phyloP scores from a whole-genome alignment of 2,797 vertebrate genomes.

The Limnodromus scolopaceus region DNA sequence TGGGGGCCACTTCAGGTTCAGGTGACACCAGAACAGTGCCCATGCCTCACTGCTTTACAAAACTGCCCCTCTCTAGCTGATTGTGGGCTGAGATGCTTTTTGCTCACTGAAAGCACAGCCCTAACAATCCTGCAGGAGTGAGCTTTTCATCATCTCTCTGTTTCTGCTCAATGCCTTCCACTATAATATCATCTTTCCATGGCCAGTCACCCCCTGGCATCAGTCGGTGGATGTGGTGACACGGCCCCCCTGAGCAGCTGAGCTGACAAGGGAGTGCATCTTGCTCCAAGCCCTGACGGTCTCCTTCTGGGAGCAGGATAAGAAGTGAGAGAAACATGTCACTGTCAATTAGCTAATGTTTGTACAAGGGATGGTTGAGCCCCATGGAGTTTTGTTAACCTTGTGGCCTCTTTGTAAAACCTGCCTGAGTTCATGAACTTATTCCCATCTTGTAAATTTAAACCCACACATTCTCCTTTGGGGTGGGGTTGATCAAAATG shows the following conservation, averaged over 20 bases:
- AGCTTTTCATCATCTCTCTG: background rate
- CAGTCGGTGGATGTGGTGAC: background rate
- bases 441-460: conserved; percentile 17
- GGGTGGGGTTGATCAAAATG: background rate
- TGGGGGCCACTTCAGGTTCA: background rate
- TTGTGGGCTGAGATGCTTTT: background rate
- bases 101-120: background rate
- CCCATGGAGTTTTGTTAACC: conserved; percentile 60
- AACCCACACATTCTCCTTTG: background rate
- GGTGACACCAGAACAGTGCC: rapidly evolving
- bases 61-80: background rate
- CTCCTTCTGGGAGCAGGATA: background rate
- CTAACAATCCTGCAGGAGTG: background rate
- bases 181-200: background rate
- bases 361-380: conserved; percentile 16
- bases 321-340: conserved; percentile 36
- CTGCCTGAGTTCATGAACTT: conserved; percentile 47
- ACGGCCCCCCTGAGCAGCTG: background rate
- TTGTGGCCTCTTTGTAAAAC: conserved; percentile 1
- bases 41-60: background rate
- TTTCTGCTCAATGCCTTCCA: background rate
- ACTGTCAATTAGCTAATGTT: conserved; percentile 54
- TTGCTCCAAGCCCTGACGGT: background rate
- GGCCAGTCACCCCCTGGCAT: background rate
- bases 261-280: background rate